These are phyloP conservation scores for Antitype chi DNA, from an alignment of 2,888 invertebrate species.

Conservation along the genomic window DNA sequence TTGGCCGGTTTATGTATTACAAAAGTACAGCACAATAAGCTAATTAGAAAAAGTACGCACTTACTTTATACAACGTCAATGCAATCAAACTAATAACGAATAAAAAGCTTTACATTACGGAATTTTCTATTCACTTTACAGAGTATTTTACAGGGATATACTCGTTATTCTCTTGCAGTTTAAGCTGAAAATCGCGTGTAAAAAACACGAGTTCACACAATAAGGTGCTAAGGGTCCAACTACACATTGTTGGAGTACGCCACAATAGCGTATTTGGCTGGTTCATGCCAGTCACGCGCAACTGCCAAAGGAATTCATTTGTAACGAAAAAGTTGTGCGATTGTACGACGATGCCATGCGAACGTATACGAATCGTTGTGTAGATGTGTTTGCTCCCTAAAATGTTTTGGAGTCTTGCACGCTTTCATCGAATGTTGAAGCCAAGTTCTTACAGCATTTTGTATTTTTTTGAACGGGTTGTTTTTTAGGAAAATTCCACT, in stretches of 20 bases:
- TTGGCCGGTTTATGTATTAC: neutral
- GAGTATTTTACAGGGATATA: constrained; percentile 21
- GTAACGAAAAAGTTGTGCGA: constrained; percentile 76
- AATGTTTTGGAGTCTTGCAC: constrained; percentile 53
- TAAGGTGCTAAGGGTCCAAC: constrained; percentile 64
- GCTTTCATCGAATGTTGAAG: constrained; percentile 22
- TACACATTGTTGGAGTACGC: constrained; percentile 65
- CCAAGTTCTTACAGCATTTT: constrained; percentile 33
- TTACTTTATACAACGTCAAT: constrained; percentile 42
- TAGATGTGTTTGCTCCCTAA: constrained; percentile 56
- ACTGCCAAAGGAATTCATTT: constrained; percentile 80
- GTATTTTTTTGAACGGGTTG: constrained; percentile 24
- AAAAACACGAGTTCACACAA: constrained; percentile 49
- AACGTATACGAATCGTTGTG: constrained; percentile 35
- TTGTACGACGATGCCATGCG: constrained; percentile 49
- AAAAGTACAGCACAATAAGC: neutral
- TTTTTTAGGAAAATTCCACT: constrained; percentile 5
- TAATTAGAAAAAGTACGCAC: constrained; percentile 24
- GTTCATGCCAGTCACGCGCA: constrained; percentile 77
- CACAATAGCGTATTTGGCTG: constrained; percentile 67
- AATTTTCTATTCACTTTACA: constrained; percentile 48
- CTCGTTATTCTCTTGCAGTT: neutral
- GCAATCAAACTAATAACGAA: constrained; percentile 57
- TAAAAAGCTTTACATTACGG: constrained; percentile 53
- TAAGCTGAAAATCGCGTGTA: constrained; percentile 50